Evolutionary conservation across 2,113 vertebrate species (phyloP), one percentile per base, ranked within the genome.

Genomic region (Thamnaconus septentrionalis): DNA sequence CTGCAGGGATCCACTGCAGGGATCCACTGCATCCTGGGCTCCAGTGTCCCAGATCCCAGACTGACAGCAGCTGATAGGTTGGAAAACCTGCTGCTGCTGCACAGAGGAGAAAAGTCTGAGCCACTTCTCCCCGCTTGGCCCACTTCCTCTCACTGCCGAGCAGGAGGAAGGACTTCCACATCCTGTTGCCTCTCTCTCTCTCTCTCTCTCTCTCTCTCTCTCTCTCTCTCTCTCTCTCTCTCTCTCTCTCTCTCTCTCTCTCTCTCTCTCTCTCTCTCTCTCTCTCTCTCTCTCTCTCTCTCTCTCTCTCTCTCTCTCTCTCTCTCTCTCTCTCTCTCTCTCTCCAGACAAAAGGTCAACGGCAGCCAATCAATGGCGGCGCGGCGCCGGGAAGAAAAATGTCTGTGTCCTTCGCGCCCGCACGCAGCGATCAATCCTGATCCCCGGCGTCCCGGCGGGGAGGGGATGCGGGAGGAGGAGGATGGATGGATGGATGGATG

Each of bases 361-460:
- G 52, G 18, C 63, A 59, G 64, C 59, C 62, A 45, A 81, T 85
- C 70, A 75, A 77, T 85, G 76, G 56, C 0, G 6, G 52, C 2
- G 41, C 5, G 44, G 56, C 67, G 0, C 50, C 18, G 18, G 3
- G 43, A 49, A 59, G 65, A 68, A 73, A 76, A 78, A 61, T 42
- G 57, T 64, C 71, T 3, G 11, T 49, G 3, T 8, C 10, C 3
- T 56, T 64, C 8, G 8, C 53, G 12, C 6, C 4, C 12, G 58
- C 45, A 45, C 9, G 71, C 75, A 72, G 63, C 56, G 77, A 81
- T 80, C 64, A 74, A 81, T 83, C 60, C 80, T 67, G 66, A 75
- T 85, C 73, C 52, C 73, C 79, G 5, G 51, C 47, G 52, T 61
- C 49, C 55, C 53, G 67, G 76, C 79, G 54, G 44, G 79, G 73